Base-by-base conservation (phyloP, 2,797 vertebrate genomes). In the Staurois parvus region DNA sequence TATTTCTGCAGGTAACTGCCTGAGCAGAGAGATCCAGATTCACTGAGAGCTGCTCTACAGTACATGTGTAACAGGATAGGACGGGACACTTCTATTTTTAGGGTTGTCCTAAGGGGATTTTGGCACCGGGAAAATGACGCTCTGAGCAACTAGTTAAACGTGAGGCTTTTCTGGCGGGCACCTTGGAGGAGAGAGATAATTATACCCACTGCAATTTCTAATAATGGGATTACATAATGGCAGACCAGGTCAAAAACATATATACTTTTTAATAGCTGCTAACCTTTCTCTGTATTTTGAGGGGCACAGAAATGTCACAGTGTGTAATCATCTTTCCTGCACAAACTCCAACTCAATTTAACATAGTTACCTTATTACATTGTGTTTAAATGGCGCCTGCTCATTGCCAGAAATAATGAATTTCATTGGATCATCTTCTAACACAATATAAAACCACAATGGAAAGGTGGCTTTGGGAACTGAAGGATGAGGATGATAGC, bases 161-260 rank as follows among this genome's bases (percentile, higher is more conserved):
- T 87, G 75, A 87, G 85, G 85, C 76, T 87, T 83, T 84, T 79
- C 85, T 87, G 81, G 81, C 81, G 81, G 85, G 85, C 85, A 84
- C 85, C 85, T 87, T 87, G 81, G 81, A 87, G 85, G 76, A 84
- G 81, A 83, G 70, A 87, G 85, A 87, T 87, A 87, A 87, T 87
- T 87, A 87, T 87, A 87, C 85, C 85, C 85, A 87, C 30, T 79
- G 81, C 85, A 83, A 72, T 69, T 73, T 83, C 81, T 84, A 87
- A 87, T 87, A 87, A 87, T 74, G 85, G 74, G 79, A 86, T 86
- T 78, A 86, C 85, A 86, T 77, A 86, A 86, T 74, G 42, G 67
- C 26, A 86, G 85, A 52, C 66, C 79, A 72, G 79, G 73, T 86
- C 79, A 64, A 70, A 76, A 78, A 84, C 75, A 84, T 59, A 84